Conservation (phyloP, 2,797 vertebrate genomes). For the Ispidina picta region DNA sequence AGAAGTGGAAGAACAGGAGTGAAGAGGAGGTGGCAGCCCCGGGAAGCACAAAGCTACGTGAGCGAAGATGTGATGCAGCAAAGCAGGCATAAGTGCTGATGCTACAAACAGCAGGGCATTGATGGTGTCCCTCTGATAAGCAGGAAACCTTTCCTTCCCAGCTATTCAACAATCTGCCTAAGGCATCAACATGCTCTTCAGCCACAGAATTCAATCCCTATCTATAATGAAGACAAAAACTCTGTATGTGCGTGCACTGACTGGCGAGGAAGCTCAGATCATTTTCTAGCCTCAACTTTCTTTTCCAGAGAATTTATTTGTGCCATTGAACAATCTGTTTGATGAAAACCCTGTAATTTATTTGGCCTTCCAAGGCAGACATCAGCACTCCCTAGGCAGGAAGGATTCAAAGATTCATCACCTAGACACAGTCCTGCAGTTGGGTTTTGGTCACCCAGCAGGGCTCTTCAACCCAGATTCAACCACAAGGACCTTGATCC, state of each 20-base stretch:
- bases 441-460: neutral
- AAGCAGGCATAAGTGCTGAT: conserved; percentile 2
- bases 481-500: neutral
- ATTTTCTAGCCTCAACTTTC: neutral
- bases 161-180: conserved; percentile 28
- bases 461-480: neutral
- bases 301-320: neutral
- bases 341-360: neutral
- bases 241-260: neutral
- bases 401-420: neutral
- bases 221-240: conserved; percentile 30
- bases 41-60: neutral
- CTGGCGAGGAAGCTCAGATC: conserved; percentile 11
- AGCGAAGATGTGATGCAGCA: neutral
- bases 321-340: neutral
- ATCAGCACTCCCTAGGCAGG: neutral
- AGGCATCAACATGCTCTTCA: conserved; percentile 42
- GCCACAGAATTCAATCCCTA: conserved; percentile 23
- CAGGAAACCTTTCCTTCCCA: neutral
- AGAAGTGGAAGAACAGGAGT: neutral
- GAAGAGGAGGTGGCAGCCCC: neutral
- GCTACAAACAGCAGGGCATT: neutral
- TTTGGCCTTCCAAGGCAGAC: neutral
- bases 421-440: neutral
- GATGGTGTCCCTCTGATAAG: neutral